Evolutionary conservation across 2,113 vertebrate species (phyloP).

Genomic region (Clarias magur): DNA sequence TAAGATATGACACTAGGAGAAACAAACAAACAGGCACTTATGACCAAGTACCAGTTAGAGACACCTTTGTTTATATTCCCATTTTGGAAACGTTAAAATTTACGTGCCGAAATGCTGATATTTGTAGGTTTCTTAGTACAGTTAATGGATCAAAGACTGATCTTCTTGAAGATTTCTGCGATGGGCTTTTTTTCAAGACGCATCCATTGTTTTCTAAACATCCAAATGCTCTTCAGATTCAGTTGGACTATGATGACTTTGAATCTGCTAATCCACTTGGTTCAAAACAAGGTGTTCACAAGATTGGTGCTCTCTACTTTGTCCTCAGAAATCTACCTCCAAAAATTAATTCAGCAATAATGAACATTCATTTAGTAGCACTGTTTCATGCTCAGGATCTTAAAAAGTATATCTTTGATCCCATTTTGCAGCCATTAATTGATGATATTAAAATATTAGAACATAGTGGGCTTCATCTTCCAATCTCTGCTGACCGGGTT

Average conservation of each 20-base stretch:
- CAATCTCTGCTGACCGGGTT: constrained; percentile 43
- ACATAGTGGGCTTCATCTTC: constrained; percentile 29
- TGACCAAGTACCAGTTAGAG: too few relatives aligned
- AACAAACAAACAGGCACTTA: too few relatives aligned
- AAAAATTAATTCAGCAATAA: constrained; percentile 38
- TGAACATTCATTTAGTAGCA: constrained; percentile 47
- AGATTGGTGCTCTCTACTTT: constrained; percentile 49
- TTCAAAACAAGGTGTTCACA: constrained; percentile 40
- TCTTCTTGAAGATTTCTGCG: constrained; percentile 40
- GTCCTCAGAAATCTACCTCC: constrained; percentile 43
- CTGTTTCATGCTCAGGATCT: constrained; percentile 16
- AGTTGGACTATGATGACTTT: neutral
- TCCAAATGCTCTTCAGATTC: constrained; percentile 40
- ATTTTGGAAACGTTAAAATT: too few relatives aligned
- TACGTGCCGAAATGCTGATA: too few relatives aligned
- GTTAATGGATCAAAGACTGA: too few relatives aligned
- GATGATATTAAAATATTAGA: constrained; percentile 44
- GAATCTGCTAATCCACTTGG: neutral
- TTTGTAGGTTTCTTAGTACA: too few relatives aligned
- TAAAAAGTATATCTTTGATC: constrained; percentile 47
- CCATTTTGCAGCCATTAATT: constrained; percentile 43
- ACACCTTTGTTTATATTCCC: too few relatives aligned
- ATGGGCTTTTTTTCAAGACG: constrained; percentile 41
- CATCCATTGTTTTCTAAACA: constrained; percentile 50
- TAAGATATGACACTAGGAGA: too few relatives aligned